Evolutionary conservation across 2,113 vertebrate species (phyloP).

Genomic region (Macheiramphus alcinus): DNA sequence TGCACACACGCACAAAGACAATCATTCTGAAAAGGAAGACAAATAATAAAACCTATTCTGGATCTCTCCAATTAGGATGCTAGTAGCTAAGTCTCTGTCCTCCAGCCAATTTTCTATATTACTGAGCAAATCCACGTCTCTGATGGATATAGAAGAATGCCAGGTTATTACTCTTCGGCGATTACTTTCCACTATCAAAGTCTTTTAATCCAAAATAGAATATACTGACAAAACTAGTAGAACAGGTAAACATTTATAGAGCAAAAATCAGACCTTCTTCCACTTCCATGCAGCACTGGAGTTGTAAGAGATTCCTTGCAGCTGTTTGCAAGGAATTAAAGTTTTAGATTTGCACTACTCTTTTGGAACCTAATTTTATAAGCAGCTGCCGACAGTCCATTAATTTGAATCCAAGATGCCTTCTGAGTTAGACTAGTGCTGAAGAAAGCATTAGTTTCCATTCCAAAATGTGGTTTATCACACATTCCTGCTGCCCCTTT

Average conservation of each 20-base stretch:
- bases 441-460: constrained; percentile 59
- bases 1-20: neutral
- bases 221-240: neutral
- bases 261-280: neutral
- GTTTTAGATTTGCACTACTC: constrained; percentile 45
- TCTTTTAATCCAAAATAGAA: constrained; percentile 2
- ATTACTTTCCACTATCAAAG: neutral
- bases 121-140: neutral
- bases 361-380: constrained; percentile 69
- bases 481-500: constrained; percentile 44
- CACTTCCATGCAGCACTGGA: neutral
- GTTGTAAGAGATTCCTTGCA: neutral
- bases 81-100: neutral
- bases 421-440: constrained; percentile 31
- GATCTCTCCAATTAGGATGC: neutral
- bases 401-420: constrained; percentile 72
- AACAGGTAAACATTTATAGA: neutral
- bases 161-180: neutral
- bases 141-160: neutral
- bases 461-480: constrained; percentile 60
- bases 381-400: constrained; percentile 58
- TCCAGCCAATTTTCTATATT: neutral
- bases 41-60: neutral
- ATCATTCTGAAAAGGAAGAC: neutral
- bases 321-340: constrained; percentile 49